Conservation (phyloP, 2,797 vertebrate species). For the Vultur gryphus region DNA sequence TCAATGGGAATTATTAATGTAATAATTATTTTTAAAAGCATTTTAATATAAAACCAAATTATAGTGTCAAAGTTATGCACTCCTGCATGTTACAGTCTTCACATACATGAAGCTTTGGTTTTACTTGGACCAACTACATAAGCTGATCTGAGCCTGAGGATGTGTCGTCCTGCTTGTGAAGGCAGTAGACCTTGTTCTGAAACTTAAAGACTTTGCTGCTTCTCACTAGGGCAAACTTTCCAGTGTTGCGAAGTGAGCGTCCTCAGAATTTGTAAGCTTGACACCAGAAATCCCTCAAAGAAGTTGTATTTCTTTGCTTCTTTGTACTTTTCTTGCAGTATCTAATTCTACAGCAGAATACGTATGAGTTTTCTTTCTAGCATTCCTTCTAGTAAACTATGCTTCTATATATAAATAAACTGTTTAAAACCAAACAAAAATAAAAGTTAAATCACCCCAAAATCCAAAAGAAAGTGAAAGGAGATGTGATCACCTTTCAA, state of each 20-base stretch:
- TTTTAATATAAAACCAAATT: not conserved
- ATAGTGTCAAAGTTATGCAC: not conserved
- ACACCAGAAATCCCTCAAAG: not conserved
- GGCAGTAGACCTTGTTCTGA: not conserved
- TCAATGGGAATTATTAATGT: not conserved
- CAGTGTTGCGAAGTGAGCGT: not conserved
- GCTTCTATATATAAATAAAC: not conserved
- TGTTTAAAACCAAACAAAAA: not conserved
- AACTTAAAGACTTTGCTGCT: not conserved
- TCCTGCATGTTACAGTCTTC: not conserved
- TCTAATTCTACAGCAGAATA: not conserved
- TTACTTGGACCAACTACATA: not conserved
- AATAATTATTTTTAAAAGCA: not conserved
- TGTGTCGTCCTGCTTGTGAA: not conserved
- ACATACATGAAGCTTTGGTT: not conserved
- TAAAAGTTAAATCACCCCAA: not conserved
- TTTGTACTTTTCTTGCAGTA: not conserved
- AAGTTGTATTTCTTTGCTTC: not conserved
- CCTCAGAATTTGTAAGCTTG: not conserved
- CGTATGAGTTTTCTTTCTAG: not conserved
- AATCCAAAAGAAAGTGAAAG: not conserved
- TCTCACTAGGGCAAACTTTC: not conserved
- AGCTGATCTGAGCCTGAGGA: not conserved
- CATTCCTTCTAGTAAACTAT: not conserved
- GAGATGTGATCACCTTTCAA: not conserved